Evolutionary conservation across 2,888 invertebrate genomes (phyloP), one percentile per base, ranked within the genome.

Genomic region (Cryptophagus acutangulus): DNA sequence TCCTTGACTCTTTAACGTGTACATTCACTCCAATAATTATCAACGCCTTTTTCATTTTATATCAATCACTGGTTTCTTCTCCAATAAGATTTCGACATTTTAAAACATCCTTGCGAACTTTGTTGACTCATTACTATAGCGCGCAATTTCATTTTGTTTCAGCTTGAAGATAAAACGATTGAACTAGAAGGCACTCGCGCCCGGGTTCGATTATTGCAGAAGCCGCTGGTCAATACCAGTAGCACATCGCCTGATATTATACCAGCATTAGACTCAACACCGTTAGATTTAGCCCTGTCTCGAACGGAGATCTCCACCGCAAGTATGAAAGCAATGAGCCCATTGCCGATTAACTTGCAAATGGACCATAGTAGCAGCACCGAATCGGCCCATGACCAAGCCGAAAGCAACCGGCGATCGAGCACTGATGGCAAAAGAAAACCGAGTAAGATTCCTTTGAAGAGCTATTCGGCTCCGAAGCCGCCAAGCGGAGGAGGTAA

Each of bases 161-260:
- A 89, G 87, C 70, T 89, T 56, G 87, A 87, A 67, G 87, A 89
- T 67, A 82, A 83, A 63, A 84, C 80, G 59, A 87, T 88, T 56
- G 87, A 89, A 65, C 61, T 88, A 57, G 88, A 88, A 67, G 87
- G 87, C n/a, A 85, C 87, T 10, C 75, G 79, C 48, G 87, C 87
- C 1, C 78, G 81, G 41, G 75, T 87, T 41, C 77, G 87, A n/a
- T 77, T 86, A 48, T 69, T 87, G 47, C 87, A 87, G 61, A 72
- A 78, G 48, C 62, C 64, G 33, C 69, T 67, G 41, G 64, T 58
- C 48, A 57, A 63, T 1, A 40, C 40, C 20, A 49, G 49, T 36
- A 51, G 54, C 33, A 48, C 42, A 34, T 56, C 64, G 3, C 68
- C 69, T 2, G 69, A 68, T 48, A 61, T 74, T 58, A 65, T 71